A percentile compares a stretch with the other conserved stretches of the same genome.
Evolutionary conservation across 37 sponge, comb jelly and placozoan species (phyloP).

Genomic region (Eunapius fragilis): DNA sequence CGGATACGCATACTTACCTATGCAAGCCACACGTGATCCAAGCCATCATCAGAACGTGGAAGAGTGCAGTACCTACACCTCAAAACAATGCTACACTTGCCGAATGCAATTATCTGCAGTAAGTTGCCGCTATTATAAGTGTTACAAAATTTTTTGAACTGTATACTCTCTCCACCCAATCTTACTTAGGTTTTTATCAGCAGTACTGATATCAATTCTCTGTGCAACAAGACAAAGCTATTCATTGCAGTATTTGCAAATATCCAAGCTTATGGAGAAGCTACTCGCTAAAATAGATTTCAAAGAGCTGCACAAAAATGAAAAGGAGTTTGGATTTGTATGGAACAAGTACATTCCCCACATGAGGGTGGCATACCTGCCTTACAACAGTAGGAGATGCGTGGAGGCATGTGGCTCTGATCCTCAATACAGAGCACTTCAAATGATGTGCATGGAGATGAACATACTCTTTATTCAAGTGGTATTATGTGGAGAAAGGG

Average conservation of each 20-base stretch:
- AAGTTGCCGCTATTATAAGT: background rate
- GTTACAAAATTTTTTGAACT: background rate
- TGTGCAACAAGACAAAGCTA: constrained; percentile 1
- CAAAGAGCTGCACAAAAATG: background rate
- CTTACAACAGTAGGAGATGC: background rate
- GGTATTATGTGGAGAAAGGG: background rate
- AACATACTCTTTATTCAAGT: background rate
- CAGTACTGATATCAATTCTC: constrained; percentile 10
- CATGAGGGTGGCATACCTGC: constrained; percentile 22
- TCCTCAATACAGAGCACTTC: background rate
- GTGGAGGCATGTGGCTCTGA: background rate
- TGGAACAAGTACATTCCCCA: constrained; percentile 21
- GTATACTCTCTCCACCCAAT: too few species aligned
- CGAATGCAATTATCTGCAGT: background rate
- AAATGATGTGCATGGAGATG: background rate
- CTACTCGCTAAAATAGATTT: constrained; percentile 5
- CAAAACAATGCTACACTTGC: background rate
- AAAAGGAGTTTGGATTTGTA: constrained; percentile 16
- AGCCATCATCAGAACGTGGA: constrained; percentile 18
- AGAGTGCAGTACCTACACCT: background rate
- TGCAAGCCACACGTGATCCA: constrained; percentile 7
- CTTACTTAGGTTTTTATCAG: constrained; percentile 28
- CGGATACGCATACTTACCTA: constrained; percentile 35
- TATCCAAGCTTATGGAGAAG: constrained; percentile 2
- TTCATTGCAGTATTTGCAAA: background rate